These are phyloP conservation scores for Hiodon alosoides DNA, from an alignment of 2,113 vertebrate genomes.

Conservation along the genomic window DNA sequence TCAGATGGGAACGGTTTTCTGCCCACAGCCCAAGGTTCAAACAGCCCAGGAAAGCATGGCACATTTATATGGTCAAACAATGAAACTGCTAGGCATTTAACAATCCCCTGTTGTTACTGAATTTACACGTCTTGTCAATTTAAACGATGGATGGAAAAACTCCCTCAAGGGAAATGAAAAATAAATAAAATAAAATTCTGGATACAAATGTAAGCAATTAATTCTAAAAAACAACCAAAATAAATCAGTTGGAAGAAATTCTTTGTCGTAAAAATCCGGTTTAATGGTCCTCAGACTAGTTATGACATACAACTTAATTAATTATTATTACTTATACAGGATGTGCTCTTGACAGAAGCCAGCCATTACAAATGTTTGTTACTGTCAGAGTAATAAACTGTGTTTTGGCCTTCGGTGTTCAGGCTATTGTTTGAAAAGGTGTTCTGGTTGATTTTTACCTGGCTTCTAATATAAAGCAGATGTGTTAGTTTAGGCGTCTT, in stretches of 20 bases:
- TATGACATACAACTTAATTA: neutral
- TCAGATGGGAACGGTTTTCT: neutral
- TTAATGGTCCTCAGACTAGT: neutral
- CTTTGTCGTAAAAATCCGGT: neutral
- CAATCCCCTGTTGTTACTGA: neutral
- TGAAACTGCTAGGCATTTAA: neutral
- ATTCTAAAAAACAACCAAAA: neutral
- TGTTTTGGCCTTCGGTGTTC: too few species aligned
- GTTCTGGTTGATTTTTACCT: too few species aligned
- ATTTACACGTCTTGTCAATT: too few species aligned
- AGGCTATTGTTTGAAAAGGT: too few species aligned
- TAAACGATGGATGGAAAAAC: too few species aligned
- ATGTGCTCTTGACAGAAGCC: neutral
- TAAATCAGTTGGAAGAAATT: neutral
- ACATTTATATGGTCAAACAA: neutral
- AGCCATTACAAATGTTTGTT: slow-evolving; percentile 6
- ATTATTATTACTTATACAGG: neutral
- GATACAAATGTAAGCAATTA: too few species aligned
- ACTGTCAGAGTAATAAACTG: too few species aligned
- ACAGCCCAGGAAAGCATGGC: neutral
- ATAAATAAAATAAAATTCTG: too few species aligned
- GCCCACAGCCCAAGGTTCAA: neutral
- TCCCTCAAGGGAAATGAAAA: too few species aligned
- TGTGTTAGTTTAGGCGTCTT: too few species aligned
- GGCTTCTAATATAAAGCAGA: too few species aligned